These are phyloP conservation scores for Hemaris fuciformis DNA, from an alignment of 2,888 invertebrate genomes.

Conservation along the genomic window DNA sequence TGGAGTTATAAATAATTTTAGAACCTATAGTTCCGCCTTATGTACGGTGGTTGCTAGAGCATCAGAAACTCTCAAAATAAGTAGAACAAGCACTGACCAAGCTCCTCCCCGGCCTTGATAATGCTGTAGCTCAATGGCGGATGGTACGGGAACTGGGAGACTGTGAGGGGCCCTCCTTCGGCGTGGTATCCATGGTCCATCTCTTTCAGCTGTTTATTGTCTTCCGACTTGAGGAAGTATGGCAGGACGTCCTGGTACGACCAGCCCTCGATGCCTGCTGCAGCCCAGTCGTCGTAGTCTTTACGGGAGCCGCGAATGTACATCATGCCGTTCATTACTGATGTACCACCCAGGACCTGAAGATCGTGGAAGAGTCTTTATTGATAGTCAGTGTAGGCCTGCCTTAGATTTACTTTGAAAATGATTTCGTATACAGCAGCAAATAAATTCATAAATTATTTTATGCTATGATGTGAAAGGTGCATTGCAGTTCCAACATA, in stretches of 20 bases:
- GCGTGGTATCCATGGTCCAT: slow-evolving; percentile 90
- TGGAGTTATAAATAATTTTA: too few species aligned
- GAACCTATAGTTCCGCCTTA: slow-evolving; percentile 21
- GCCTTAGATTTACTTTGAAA: not conserved
- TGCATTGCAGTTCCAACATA: too few species aligned
- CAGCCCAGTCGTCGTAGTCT: slow-evolving; percentile 95
- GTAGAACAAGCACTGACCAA: slow-evolving; percentile 74
- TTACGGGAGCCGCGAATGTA: slow-evolving; percentile 93
- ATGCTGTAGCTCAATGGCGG: slow-evolving; percentile 90
- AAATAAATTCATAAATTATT: too few species aligned
- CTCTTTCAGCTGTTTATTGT: slow-evolving; percentile 85
- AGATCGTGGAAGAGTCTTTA: not conserved
- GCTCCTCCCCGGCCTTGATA: slow-evolving; percentile 88
- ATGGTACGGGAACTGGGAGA: slow-evolving; percentile 92
- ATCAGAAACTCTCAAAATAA: too few species aligned
- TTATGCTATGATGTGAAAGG: too few species aligned
- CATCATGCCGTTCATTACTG: slow-evolving; percentile 98
- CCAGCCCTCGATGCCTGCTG: slow-evolving; percentile 93
- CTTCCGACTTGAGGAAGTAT: slow-evolving; percentile 93
- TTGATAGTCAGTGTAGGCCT: not conserved
- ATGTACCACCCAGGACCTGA: slow-evolving; percentile 94
- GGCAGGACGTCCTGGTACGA: slow-evolving; percentile 93
- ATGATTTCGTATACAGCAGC: too few species aligned
- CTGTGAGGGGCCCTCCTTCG: slow-evolving; percentile 88
- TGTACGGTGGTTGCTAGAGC: not conserved